A percentile compares a stretch with the other conserved stretches of the same genome.
Evolutionary conservation across 2,888 invertebrate genomes (phyloP).

Genomic region (Allacma fusca): DNA sequence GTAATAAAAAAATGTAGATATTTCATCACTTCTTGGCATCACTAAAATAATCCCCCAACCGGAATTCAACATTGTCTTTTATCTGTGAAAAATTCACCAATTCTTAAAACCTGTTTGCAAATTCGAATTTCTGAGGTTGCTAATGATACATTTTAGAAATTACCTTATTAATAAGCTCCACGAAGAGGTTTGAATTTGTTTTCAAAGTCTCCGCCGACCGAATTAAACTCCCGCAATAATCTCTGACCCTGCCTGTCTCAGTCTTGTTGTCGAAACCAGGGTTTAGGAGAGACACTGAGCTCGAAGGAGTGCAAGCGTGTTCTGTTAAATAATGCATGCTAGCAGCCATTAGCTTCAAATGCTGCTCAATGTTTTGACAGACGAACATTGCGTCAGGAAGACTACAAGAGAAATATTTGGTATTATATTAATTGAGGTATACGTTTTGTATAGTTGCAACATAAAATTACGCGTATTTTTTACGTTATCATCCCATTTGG

Average conservation of each 20-base stretch:
- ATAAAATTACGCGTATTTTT: conserved; percentile 5
- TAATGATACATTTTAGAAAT: not conserved
- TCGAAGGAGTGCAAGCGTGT: not conserved
- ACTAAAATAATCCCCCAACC: conserved; percentile 9
- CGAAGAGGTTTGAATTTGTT: not conserved
- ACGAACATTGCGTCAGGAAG: conserved; percentile 5
- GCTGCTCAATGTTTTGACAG: conserved; percentile 5
- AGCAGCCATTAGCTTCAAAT: conserved; percentile 26
- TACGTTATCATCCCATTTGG: conserved; percentile 25
- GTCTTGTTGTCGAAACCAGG: conserved; percentile 15
- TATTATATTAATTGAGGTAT: not conserved
- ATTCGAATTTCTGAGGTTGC: no score
- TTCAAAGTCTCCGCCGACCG: not conserved
- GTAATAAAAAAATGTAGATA: no score
- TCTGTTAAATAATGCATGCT: conserved; percentile 25
- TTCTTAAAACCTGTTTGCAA: no score
- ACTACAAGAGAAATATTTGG: not conserved
- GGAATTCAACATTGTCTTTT: conserved; percentile 24
- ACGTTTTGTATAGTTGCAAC: not conserved
- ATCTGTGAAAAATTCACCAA: not conserved
- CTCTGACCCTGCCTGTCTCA: not conserved
- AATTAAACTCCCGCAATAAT: conserved; percentile 15
- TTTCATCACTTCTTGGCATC: no score
- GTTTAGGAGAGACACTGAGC: not conserved
- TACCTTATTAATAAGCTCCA: not conserved